Evolutionary conservation across 35 echinoderm and acorn worm genomes (phyloP).

Genomic region (Anneissia japonica): DNA sequence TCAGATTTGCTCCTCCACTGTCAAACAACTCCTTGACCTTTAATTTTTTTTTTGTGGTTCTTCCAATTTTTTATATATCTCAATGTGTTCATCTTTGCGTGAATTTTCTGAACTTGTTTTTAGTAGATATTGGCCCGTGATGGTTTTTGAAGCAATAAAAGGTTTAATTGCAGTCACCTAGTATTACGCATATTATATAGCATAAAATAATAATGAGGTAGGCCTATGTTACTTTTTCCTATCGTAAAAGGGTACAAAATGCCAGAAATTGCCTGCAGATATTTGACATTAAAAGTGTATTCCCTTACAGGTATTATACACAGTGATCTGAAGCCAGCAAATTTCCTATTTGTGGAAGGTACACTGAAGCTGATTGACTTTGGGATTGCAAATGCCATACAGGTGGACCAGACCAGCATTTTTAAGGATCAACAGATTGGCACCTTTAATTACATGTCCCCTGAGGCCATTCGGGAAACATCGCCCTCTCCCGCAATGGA

Average conservation of each 20-base stretch:
- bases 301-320: constrained; percentile 74
- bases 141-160: not conserved
- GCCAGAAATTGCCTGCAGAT: not conserved
- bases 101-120: no score
- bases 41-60: no score
- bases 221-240: not conserved
- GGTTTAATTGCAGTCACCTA: not conserved
- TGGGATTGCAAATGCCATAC: constrained; percentile 95
- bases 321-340: constrained; percentile 94
- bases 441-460: constrained; percentile 97
- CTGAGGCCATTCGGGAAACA: constrained; percentile 77
- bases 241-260: not conserved
- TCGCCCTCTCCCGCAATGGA: constrained; percentile 41
- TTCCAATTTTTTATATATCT: no score
- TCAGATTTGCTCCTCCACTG: no score
- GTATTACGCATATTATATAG: not conserved
- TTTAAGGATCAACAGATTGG: constrained; percentile 81
- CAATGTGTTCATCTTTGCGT: no score
- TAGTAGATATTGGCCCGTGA: not conserved
- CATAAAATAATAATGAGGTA: not conserved
- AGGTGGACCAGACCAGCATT: constrained; percentile 77
- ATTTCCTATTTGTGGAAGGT: constrained; percentile 94
- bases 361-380: constrained; percentile 96
- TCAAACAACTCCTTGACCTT: no score
- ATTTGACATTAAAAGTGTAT: not conserved